Base-by-base conservation (phyloP, 1,140 invertebrate genomes). In the Drosophila simulans region DNA sequence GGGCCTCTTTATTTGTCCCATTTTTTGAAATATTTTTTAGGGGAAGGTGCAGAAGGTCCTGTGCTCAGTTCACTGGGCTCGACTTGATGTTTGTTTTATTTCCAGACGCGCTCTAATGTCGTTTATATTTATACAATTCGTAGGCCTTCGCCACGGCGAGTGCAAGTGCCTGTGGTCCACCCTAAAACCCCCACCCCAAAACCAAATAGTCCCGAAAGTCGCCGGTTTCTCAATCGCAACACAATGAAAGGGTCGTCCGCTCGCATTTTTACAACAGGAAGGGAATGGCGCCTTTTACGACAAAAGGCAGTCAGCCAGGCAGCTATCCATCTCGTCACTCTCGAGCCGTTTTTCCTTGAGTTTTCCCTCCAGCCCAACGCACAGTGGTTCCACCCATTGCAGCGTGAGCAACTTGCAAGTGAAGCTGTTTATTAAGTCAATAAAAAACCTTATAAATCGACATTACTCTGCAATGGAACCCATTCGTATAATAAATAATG, bases 31-130 rank as follows among this genome's bases (percentile, higher is more conserved):
- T 17, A 22, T 22, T 34, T 17, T 49, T 17, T 20, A 3, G 59
- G 39, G 1, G 42, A n/a, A 10, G 37, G 12, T 39, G 22, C 45
- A 45, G 43, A 49, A 63, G 70, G 55, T 56, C 48, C 77, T 64
- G 62, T 17, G 34, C 80, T 75, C 83, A 86, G 83, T 86, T 86
- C 83, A 86, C 83, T 86, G 83, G 81, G 63, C 77, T 83, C 62
- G 83, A 88, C 70, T 79, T 79, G 79, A 63, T 86, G 84, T 86
- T 86, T 86, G 84, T 86, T 88, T 88, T 89, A 86, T 86, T 86
- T 89, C 75, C 71, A 86, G 79, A 79, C 83, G 84, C 71, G 84
- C 76, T 89, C 83, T 88, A 86, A 88, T 89, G 84, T 88, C 83
- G 69, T 82, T 88, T 88, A 88, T 86, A 88, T 86, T 88, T 86